These are phyloP conservation scores for Misgurnus anguillicaudatus DNA, from an alignment of 2,113 vertebrate species.

Conservation along the genomic window DNA sequence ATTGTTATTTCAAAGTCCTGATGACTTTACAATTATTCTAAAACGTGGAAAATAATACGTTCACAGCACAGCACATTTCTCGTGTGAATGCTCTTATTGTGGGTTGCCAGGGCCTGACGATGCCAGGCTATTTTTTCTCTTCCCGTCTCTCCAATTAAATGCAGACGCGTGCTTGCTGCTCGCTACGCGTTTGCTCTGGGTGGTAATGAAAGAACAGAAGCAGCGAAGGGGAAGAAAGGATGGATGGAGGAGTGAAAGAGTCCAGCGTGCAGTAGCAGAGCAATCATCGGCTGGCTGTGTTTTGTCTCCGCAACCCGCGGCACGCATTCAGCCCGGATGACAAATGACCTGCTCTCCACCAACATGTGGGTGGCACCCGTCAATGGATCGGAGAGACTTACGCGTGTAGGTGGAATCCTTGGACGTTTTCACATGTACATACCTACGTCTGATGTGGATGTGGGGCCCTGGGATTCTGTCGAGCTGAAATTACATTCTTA, in stretches of 20 bases:
- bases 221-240: neutral
- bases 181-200: constrained; percentile 22
- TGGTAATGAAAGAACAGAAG: constrained; percentile 12
- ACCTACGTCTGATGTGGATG: constrained; percentile 40
- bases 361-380: constrained; percentile 49
- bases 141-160: constrained; percentile 51
- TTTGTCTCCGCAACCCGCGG: constrained; percentile 16
- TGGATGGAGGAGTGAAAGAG: constrained; percentile 4
- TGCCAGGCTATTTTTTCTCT: constrained; percentile 45
- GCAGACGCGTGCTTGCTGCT: constrained; percentile 47
- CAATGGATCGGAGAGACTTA: constrained; percentile 46
- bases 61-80: constrained; percentile 52
- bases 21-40: no score
- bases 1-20: no score
- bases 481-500: constrained; percentile 39
- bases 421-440: constrained; percentile 38
- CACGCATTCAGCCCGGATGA: constrained; percentile 40
- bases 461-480: constrained; percentile 37
- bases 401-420: constrained; percentile 44
- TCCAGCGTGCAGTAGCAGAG: constrained; percentile 24
- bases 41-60: neutral
- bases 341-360: constrained; percentile 27
- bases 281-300: constrained; percentile 38
- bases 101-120: constrained; percentile 66
- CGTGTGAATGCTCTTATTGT: constrained; percentile 74